phyloP scores from a whole-genome alignment of 2,888 invertebrate genomes.

The Patella caerulea region DNA sequence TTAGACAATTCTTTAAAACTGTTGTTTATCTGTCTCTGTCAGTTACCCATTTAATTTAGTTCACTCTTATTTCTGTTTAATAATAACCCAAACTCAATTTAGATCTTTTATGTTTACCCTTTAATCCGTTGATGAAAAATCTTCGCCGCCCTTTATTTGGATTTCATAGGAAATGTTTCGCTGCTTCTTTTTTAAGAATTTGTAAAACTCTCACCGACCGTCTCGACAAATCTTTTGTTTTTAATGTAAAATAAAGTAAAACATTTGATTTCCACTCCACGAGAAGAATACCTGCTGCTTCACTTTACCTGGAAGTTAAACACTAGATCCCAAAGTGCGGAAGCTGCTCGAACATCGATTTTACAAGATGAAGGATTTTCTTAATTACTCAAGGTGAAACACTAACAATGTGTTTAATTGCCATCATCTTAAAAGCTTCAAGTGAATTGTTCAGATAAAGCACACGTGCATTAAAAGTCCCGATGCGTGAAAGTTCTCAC shows the following conservation, averaged over 20 bases:
- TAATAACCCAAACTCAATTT: too few relatives aligned
- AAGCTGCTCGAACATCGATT: background rate
- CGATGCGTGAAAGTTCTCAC: slow-evolving; percentile 10
- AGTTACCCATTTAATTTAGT: too few relatives aligned
- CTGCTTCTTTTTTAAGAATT: too few relatives aligned
- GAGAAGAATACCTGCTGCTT: background rate
- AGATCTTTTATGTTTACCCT: too few relatives aligned
- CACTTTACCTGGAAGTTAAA: background rate
- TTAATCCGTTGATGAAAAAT: too few relatives aligned
- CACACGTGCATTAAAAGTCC: slow-evolving; percentile 2
- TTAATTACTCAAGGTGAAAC: slow-evolving; percentile 10
- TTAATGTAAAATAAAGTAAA: background rate
- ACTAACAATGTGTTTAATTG: slow-evolving; percentile 8
- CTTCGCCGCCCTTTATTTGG: too few relatives aligned
- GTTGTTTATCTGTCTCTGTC: too few relatives aligned
- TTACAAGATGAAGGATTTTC: background rate
- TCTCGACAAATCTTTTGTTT: background rate
- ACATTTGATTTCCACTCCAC: background rate
- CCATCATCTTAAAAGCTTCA: slow-evolving; percentile 7
- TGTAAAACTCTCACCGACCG: too few relatives aligned
- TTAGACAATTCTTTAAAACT: too few relatives aligned
- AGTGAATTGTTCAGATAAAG: background rate
- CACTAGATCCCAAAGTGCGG: background rate
- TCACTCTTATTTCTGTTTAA: too few relatives aligned
- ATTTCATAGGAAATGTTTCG: too few relatives aligned